Percentiles rank a stretch among this genome's conserved stretches.
Evolutionary conservation across 2,797 vertebrate species (phyloP).

Genomic region (Gallinago nigripennis): DNA sequence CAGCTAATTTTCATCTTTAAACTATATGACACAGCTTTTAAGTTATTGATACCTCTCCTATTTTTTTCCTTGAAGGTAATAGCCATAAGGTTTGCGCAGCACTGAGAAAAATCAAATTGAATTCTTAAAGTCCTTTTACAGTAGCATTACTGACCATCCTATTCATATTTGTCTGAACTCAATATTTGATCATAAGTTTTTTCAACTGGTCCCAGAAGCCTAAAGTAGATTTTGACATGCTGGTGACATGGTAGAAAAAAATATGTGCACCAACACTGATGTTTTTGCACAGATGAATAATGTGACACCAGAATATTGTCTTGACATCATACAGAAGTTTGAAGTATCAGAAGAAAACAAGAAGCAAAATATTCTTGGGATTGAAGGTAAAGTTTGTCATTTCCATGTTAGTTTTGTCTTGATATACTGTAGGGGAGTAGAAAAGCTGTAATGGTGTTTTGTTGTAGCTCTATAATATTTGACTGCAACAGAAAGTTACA

Average conservation of each 20-base stretch:
- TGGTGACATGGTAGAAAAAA: not conserved
- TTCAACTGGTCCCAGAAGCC: not conserved
- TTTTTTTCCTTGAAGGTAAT: not conserved
- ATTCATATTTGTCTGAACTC: not conserved
- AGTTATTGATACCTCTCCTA: not conserved
- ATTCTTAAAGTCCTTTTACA: not conserved
- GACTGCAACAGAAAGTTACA: not conserved
- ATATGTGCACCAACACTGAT: not conserved
- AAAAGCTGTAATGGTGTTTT: not conserved
- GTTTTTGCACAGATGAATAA: slow-evolving; percentile 85
- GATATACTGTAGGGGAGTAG: not conserved
- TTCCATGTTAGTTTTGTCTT: not conserved
- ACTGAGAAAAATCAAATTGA: not conserved
- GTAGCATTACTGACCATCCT: not conserved
- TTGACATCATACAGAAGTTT: slow-evolving; percentile 94
- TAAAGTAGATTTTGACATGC: not conserved
- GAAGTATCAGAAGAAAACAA: slow-evolving; percentile 94
- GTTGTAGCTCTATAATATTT: not conserved
- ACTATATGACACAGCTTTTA: not conserved
- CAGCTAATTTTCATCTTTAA: not conserved
- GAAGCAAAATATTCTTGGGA: slow-evolving; percentile 87
- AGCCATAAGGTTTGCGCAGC: not conserved
- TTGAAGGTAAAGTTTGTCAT: slow-evolving; percentile 86
- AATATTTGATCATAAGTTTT: not conserved
- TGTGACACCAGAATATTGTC: slow-evolving; percentile 89